These are phyloP conservation scores for Steinernema feltiae DNA, from an alignment of 1,140 invertebrate genomes.

Conservation along the genomic window DNA sequence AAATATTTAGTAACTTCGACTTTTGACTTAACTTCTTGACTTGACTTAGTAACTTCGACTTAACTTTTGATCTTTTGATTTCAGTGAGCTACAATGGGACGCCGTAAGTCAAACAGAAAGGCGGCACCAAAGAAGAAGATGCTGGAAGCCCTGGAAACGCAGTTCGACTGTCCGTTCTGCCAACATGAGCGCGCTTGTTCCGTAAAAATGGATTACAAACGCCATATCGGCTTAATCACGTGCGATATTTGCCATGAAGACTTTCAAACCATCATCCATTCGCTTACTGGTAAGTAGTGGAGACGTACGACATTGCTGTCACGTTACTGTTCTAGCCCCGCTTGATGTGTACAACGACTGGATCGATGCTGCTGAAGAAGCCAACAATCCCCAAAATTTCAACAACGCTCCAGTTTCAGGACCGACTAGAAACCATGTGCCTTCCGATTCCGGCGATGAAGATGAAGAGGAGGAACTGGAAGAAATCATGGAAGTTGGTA, in stretches of 20 bases:
- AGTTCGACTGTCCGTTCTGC: background rate
- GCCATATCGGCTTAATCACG: background rate
- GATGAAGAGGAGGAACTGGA: no score
- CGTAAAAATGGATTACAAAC: background rate
- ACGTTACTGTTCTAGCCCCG: no score
- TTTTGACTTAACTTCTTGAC: no score
- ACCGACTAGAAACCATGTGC: no score
- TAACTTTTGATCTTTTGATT: no score
- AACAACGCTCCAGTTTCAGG: no score
- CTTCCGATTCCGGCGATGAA: no score
- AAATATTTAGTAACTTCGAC: no score
- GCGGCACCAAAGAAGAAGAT: background rate
- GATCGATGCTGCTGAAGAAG: background rate
- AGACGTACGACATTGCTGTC: no score
- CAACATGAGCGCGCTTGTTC: background rate
- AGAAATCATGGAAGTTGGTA: no score
- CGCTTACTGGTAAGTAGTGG: background rate
- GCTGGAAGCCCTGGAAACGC: background rate
- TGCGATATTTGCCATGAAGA: background rate
- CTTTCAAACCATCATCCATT: background rate
- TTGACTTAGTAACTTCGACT: no score
- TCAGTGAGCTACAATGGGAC: background rate
- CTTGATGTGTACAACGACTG: background rate
- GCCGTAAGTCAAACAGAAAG: background rate
- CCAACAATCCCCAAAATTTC: background rate